A percentile compares a stretch with the other conserved stretches of the same genome.
Evolutionary conservation across 2,888 invertebrate genomes (phyloP).

Genomic region (Chymomyza procnemis): DNA sequence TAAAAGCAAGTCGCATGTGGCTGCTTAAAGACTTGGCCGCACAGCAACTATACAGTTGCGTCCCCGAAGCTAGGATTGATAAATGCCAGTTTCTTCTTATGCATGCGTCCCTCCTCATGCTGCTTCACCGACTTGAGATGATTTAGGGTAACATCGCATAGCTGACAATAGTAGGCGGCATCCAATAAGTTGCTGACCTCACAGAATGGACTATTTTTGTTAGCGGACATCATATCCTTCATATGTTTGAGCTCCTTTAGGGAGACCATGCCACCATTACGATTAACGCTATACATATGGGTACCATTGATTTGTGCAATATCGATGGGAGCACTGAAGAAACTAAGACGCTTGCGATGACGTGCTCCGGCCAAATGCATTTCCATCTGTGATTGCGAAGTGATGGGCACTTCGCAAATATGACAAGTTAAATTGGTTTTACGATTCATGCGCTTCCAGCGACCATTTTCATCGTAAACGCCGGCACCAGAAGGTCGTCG

Average conservation of each 20-base stretch:
- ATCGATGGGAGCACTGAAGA: not conserved
- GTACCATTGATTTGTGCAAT: constrained; percentile 30
- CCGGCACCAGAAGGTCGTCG: constrained; percentile 45
- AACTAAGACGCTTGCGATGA: constrained; percentile 46
- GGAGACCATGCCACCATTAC: constrained; percentile 41
- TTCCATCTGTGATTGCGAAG: constrained; percentile 58
- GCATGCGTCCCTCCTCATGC: constrained; percentile 54
- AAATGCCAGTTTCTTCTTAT: constrained; percentile 34
- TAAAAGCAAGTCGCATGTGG: too few species aligned
- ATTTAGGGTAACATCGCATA: constrained; percentile 53
- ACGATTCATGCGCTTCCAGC: constrained; percentile 56
- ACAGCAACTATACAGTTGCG: too few species aligned
- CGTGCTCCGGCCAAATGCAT: constrained; percentile 53
- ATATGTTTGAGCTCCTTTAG: constrained; percentile 45
- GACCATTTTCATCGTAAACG: constrained; percentile 40
- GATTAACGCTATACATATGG: constrained; percentile 42
- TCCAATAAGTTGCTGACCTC: constrained; percentile 22
- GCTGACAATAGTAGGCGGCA: constrained; percentile 47
- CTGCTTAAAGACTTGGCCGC: too few species aligned
- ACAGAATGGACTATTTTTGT: too few species aligned
- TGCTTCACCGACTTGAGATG: constrained; percentile 59
- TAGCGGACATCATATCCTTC: too few species aligned
- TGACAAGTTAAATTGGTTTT: constrained; percentile 51
- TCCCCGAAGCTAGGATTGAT: not conserved
- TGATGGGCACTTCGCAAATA: constrained; percentile 57